Conservation (phyloP, 2,797 vertebrate genomes). For the Rhabdophis nuchalis region DNA sequence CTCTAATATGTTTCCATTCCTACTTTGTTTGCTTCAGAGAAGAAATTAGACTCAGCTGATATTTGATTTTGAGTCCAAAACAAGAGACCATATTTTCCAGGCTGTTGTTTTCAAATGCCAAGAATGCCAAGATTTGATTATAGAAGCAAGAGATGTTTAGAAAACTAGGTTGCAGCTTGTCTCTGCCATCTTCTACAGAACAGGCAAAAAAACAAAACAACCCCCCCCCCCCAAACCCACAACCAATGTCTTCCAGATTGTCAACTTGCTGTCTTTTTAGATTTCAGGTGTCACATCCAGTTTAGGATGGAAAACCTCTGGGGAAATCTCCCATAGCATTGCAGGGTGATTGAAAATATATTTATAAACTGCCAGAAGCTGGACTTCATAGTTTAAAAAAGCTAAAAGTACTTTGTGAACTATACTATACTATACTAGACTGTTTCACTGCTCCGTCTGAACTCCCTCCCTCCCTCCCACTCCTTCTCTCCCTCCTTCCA, state of each 20-base stretch:
- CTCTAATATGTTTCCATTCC: neutral
- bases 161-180: neutral
- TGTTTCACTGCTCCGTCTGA: neutral
- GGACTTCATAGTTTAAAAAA: neutral
- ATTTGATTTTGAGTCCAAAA: neutral
- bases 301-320: slow-evolving; percentile 11
- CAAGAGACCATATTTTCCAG: neutral
- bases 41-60: neutral
- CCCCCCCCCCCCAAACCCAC: no score
- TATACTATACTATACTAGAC: neutral
- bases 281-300: neutral
- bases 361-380: neutral
- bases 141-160: neutral
- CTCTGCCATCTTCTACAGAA: neutral
- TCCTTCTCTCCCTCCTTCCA: no score
- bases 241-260: neutral
- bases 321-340: neutral
- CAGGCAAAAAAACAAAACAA: neutral
- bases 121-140: neutral
- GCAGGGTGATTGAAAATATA: neutral
- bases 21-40: neutral
- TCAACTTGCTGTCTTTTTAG: neutral
- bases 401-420: neutral
- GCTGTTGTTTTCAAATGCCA: neutral
- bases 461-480: neutral